Conservation (phyloP, 2,113 vertebrate genomes). For the Carassius gibelio region DNA sequence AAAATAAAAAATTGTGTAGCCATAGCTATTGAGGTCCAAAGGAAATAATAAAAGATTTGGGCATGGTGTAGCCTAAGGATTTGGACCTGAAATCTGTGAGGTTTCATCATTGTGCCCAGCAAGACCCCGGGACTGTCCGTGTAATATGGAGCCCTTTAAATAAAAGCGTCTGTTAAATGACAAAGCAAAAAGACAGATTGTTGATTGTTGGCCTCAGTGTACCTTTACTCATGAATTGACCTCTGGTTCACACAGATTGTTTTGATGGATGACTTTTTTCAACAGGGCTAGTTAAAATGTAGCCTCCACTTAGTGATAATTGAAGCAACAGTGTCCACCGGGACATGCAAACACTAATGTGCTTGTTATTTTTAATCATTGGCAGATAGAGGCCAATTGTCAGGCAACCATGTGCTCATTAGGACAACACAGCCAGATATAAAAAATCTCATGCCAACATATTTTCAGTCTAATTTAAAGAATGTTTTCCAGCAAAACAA, state of each 20-base stretch:
- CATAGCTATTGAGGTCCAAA: neutral
- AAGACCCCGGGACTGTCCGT: neutral
- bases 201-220: neutral
- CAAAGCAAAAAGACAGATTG: neutral
- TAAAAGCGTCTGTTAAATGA: neutral
- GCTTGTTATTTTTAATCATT: conserved; percentile 39
- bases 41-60: neutral
- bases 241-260: neutral
- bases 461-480: neutral
- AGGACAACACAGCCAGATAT: neutral
- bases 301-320: conserved; percentile 21
- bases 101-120: neutral
- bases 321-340: neutral
- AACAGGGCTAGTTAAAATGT: neutral
- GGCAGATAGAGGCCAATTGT: neutral
- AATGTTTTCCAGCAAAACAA: neutral
- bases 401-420: neutral
- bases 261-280: neutral
- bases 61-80: neutral
- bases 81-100: conserved; percentile 9
- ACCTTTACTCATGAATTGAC: neutral
- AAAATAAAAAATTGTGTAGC: neutral
- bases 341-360: conserved; percentile 23
- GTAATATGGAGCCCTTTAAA: neutral
- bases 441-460: neutral